Percentiles rank a stretch among this genome's conserved stretches.
Evolutionary conservation across 2,113 vertebrate genomes (phyloP).

Genomic region (Orthonyx spaldingii): DNA sequence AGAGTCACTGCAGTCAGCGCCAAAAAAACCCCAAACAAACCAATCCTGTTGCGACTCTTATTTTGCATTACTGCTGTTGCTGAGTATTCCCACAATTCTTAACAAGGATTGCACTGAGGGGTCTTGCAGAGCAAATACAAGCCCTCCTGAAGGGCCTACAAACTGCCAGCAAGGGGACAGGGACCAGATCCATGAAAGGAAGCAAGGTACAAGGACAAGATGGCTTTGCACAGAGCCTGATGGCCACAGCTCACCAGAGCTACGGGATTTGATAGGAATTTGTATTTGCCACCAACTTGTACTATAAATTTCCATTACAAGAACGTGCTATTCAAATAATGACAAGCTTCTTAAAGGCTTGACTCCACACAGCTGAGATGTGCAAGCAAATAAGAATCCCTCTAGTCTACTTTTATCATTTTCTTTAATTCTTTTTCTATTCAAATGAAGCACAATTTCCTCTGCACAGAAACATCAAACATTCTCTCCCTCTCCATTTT

Average conservation of each 20-base stretch:
- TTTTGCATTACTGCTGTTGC: neutral
- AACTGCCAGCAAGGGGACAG: neutral
- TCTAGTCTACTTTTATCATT: neutral
- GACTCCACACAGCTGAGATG: neutral
- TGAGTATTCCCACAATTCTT: neutral
- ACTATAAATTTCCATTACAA: neutral
- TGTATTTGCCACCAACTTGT: neutral
- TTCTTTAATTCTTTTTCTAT: neutral
- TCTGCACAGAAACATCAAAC: neutral
- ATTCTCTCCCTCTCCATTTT: neutral
- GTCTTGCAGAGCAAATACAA: rapidly evolving
- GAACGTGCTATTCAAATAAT: neutral
- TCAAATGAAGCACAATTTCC: neutral
- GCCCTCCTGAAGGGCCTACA: neutral
- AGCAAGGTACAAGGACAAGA: neutral
- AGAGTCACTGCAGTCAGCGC: neutral
- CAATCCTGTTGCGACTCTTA: neutral
- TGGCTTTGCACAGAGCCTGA: neutral
- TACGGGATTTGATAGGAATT: neutral
- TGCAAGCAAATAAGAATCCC: neutral
- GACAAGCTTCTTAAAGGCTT: neutral
- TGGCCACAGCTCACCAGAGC: neutral
- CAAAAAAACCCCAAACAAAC: neutral
- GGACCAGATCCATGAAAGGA: rapidly evolving
- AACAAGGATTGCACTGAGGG: neutral